phyloP scores from a whole-genome alignment of 2,113 vertebrate species.

The Microcebus jonahi region DNA sequence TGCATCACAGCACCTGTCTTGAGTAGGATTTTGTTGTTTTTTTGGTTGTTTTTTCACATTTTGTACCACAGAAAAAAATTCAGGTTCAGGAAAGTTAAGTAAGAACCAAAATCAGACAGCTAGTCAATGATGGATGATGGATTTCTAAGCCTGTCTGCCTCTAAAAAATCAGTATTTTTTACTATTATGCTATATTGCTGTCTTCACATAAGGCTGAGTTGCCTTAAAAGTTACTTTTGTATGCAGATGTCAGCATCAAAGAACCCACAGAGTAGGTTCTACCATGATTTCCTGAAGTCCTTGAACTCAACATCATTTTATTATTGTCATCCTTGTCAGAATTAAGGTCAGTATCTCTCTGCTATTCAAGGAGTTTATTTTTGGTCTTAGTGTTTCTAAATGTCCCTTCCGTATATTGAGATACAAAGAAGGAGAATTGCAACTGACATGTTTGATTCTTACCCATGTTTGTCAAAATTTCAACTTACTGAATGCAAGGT shows the following conservation, averaged over 20 bases:
- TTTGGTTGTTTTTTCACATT: background rate
- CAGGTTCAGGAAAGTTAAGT: conserved; percentile 10
- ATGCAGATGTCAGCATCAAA: background rate
- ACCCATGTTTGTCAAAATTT: background rate
- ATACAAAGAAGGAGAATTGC: background rate
- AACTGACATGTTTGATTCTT: background rate
- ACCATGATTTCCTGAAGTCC: background rate
- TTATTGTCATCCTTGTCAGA: background rate
- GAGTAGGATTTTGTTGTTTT: background rate
- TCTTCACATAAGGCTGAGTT: background rate
- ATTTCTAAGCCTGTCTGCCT: background rate
- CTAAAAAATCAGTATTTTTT: background rate
- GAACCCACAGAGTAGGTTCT: background rate
- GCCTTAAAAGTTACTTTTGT: background rate
- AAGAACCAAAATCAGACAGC: background rate
- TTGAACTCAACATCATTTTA: background rate
- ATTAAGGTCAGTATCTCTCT: background rate
- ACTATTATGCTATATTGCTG: background rate
- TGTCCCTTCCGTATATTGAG: background rate
- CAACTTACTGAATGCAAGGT: background rate
- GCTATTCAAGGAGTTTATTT: conserved; percentile 14
- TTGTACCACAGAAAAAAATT: background rate
- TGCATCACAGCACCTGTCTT: background rate
- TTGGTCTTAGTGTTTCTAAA: conserved; percentile 41
- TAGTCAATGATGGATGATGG: background rate